Conservation (phyloP, 2,113 vertebrate species). For the Tenebrosternarchus preto region DNA sequence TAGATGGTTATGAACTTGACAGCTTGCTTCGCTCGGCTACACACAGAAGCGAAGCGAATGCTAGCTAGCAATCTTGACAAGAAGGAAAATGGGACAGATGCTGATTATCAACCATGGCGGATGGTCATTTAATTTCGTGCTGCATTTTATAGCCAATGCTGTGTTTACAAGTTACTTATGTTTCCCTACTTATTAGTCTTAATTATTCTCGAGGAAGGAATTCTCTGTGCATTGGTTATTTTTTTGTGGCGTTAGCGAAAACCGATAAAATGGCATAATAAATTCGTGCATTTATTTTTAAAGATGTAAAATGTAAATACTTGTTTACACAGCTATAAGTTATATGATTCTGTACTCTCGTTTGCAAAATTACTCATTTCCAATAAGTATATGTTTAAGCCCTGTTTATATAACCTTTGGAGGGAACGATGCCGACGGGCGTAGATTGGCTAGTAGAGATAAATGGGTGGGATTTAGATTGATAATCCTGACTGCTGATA, state of each 20-base stretch:
- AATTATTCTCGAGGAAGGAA: not conserved
- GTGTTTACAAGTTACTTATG: not conserved
- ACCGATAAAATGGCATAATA: not conserved
- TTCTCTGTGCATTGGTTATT: slow-evolving; percentile 20
- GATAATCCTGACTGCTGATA: slow-evolving; percentile 47
- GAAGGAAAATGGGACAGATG: slow-evolving; percentile 16
- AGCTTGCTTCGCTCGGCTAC: slow-evolving; percentile 56
- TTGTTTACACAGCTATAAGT: not conserved
- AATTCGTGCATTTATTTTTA: not conserved
- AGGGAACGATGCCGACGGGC: slow-evolving; percentile 70
- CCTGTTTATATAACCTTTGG: slow-evolving; percentile 70
- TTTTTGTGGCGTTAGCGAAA: slow-evolving; percentile 19
- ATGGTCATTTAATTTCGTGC: slow-evolving; percentile 1
- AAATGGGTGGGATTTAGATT: slow-evolving; percentile 76
- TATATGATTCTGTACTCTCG: not conserved
- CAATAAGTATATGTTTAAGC: slow-evolving; percentile 61
- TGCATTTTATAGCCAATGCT: not conserved
- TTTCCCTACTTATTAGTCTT: slow-evolving; percentile 16
- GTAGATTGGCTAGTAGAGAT: slow-evolving; percentile 74
- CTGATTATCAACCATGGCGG: not conserved
- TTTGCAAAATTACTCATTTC: slow-evolving; percentile 67
- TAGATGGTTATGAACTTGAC: slow-evolving; percentile 56
- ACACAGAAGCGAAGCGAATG: slow-evolving; percentile 43
- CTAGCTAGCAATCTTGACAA: slow-evolving; percentile 22
- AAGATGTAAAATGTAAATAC: not conserved